Evolutionary conservation across 2,888 invertebrate species (phyloP), one percentile per base, ranked within the genome.

Genomic region (Patella ulyssiponensis): DNA sequence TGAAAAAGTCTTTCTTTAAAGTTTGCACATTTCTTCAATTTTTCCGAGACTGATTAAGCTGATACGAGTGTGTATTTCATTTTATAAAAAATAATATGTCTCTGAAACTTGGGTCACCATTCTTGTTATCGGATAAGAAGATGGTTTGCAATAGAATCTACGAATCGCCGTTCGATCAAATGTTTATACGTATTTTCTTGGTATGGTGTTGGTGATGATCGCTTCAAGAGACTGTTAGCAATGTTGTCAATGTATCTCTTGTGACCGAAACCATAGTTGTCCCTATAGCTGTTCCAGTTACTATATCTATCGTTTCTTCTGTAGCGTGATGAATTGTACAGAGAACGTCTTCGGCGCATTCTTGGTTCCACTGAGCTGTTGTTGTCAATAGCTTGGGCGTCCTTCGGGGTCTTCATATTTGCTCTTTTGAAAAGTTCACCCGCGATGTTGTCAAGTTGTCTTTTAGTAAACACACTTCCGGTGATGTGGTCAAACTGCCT

Each of bases 101-200:
- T 44, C 44, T 9, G 44, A 44, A 9, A 44, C 44, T 44, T 44
- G 44, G 44, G 9, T 44, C 44, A 44, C 44, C 44, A 44, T 9
- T 44, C 44, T 9, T 64, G 64, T 64, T 64, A 64, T 64, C 64
- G 64, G 20, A 64, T 3, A 64, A 74, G 33, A 17, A 74, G 56
- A 51, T 74, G 51, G 20, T 52, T 74, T 17, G 71, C 71, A 71
- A 76, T 76, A 33, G 76, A 76, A 58, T 76, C 76, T n/a, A 76
- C 54, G 56, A 44, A 76, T 17, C 76, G 76, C 20, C 71, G 71
- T 27, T 71, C 44, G 44, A 76, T 54, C n/a, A 14, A 54, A 44
- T 73, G 52, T 11, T 33, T 71, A 27, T 58, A 27, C 15, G 44
- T 58, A 15, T 71, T 54, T 56, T 14, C 71, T 27, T 54, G 69